These are phyloP conservation scores for Neotoma lepida DNA, from an alignment of 2,113 vertebrate species.

Conservation along the genomic window DNA sequence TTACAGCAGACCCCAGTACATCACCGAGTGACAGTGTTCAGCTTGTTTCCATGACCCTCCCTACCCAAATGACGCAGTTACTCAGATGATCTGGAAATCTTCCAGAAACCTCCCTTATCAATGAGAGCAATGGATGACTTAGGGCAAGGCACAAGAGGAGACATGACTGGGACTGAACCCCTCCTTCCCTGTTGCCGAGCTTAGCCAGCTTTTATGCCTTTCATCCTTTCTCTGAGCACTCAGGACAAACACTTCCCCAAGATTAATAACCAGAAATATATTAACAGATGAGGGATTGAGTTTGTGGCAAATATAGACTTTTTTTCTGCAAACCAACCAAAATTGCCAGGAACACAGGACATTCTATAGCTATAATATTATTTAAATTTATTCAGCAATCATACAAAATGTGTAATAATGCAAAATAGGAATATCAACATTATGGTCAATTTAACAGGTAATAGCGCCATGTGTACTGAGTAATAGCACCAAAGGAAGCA, in stretches of 20 bases:
- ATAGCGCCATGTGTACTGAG: background rate
- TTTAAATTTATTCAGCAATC: constrained; percentile 49
- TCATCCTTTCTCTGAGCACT: background rate
- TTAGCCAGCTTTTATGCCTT: background rate
- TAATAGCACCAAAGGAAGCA: background rate
- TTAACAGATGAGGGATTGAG: background rate
- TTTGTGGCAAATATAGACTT: background rate
- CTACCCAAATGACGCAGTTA: background rate
- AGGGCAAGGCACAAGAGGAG: background rate
- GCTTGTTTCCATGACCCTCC: background rate
- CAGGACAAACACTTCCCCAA: background rate
- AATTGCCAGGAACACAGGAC: background rate
- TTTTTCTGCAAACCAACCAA: constrained; percentile 32
- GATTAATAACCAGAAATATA: constrained; percentile 11
- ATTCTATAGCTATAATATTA: background rate
- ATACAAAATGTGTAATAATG: constrained; percentile 23
- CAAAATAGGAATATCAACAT: constrained; percentile 38
- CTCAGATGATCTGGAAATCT: background rate
- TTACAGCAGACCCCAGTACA: background rate
- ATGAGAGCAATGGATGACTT: background rate
- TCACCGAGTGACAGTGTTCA: background rate
- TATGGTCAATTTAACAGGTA: constrained; percentile 33
- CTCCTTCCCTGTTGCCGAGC: background rate
- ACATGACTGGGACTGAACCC: background rate
- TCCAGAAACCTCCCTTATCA: constrained; percentile 6